Evolutionary conservation across 2,113 vertebrate species (phyloP), one percentile per base, ranked within the genome.

Genomic region (Embiotoca jacksoni): DNA sequence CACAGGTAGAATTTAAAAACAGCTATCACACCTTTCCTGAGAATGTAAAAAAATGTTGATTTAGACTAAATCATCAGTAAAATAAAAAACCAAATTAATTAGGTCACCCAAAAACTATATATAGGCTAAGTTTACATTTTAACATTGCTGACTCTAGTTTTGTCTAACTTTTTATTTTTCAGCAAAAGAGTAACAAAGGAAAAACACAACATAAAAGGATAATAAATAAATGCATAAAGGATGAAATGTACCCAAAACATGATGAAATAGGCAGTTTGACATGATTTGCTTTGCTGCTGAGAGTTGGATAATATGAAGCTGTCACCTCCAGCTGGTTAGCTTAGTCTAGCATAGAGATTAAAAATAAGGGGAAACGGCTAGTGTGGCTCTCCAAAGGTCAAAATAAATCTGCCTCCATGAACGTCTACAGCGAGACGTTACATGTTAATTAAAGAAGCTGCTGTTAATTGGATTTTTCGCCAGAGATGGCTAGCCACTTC

Each of bases 11-110:
- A 76, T 71, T 64, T 56, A 66, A 75, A 86, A 74, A 52, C 36
- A 67, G 63, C 53, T 69, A 30, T 70, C 13, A 69, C 23, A 80
- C 36, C 55, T 88, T 86, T 83, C 85, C 87, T 86, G 88, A 92
- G 87, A 80, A 89, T 80, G 80, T 78, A n/a, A 72, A 72, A 72
- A 72, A 69, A 35, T 44, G 37, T 30, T 8, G 2, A 62, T 33
- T 69, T 32, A 3, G 69, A 73, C 3, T 13, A 9, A 69, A 64
- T 66, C 32, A 32, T 68, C 36, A 41, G 5, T 16, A n/a, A 8
- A 30, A 9, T 64, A 23, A 44, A 31, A n/a, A 4, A 7, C 36
- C 53, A n/a, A 5, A 15, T 3, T 3, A 36, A 69, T 62, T 35
- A 72, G 76, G 70, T 78, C 56, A 69, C 66, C 35, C 23, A 23